Evolutionary conservation across 2,797 vertebrate genomes (phyloP), one percentile per base, ranked within the genome.

Genomic region (Anabacerthia variegaticeps): DNA sequence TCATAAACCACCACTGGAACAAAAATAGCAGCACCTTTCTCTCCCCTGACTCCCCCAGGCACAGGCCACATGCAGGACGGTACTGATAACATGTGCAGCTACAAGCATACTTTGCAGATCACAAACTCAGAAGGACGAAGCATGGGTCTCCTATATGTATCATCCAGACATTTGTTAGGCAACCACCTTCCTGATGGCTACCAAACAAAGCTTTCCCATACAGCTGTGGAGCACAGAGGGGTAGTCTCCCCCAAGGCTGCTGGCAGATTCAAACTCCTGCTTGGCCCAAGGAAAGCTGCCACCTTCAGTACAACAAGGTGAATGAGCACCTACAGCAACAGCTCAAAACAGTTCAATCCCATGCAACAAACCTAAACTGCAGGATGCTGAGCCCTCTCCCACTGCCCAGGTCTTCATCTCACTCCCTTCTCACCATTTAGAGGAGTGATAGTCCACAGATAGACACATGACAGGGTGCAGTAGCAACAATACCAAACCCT

Each of bases 11-110:
- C 49, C 1, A 5, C 43, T 73, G 79, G 62, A 91, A 89, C 59
- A 88, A 83, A 86, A 92, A 90, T 58, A 96, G 92, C 78, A 93
- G 63, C 83, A 66, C 74, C 80, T 96, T 93, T 80, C 74, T 74
- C 75, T 82, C 62, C 72, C 22, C 17, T 75, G 67, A 52, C 62
- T 61, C 51, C 63, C 28, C 32, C 0, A 0, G 69, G 66, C 62
- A 75, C 0, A 2, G 66, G 49, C 69, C 62, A 58, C 54, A 46
- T 65, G 69, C 43, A 52, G 69, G 69, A 84, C 0, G 1, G n/a
- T 12, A 49, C 52, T 46, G 61, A 73, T 62, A 83, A n/a, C 41
- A 22, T 9, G 18, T 24, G 66, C 83, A 78, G 69, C 73, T 51
- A 51, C 66, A 41, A 51, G 48, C 7, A 14, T 24, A 22, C 54